These are phyloP conservation scores for Heterodera schachtii DNA, from an alignment of 1,140 invertebrate species.

Conservation along the genomic window DNA sequence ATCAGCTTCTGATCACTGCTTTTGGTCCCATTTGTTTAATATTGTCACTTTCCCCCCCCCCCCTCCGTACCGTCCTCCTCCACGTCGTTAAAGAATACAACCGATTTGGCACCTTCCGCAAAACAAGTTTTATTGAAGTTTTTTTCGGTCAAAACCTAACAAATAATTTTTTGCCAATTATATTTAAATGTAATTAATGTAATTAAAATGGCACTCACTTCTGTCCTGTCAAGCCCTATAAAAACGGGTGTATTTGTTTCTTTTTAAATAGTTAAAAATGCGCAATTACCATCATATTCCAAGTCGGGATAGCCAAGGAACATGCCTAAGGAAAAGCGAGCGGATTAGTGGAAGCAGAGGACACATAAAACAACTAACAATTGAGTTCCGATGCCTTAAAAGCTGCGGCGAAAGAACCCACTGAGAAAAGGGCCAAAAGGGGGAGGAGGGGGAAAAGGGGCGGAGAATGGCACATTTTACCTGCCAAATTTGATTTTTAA, in stretches of 20 bases:
- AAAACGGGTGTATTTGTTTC: background rate
- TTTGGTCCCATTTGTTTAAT: no score
- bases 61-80: conserved; percentile 56
- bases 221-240: conserved; percentile 56
- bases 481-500: background rate
- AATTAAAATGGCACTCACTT: conserved; percentile 40
- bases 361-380: conserved; percentile 10
- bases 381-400: conserved; percentile 36
- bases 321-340: conserved; percentile 56
- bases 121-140: conserved; percentile 65
- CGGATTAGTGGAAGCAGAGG: background rate
- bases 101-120: conserved; percentile 64
- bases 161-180: background rate
- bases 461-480: conserved; percentile 4
- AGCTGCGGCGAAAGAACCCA: background rate
- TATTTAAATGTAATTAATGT: background rate
- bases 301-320: conserved; percentile 65
- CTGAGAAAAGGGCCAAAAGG: conserved; percentile 1
- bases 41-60: no score
- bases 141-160: conserved; percentile 63
- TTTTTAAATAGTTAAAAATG: background rate
- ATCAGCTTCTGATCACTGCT: background rate
- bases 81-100: conserved; percentile 66
- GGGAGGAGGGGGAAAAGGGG: background rate
- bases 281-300: conserved; percentile 59